Percentiles rank a stretch among this genome's conserved stretches.
Conservation (phyloP, 2,888 invertebrate genomes). For the Stramonita haemastoma region DNA sequence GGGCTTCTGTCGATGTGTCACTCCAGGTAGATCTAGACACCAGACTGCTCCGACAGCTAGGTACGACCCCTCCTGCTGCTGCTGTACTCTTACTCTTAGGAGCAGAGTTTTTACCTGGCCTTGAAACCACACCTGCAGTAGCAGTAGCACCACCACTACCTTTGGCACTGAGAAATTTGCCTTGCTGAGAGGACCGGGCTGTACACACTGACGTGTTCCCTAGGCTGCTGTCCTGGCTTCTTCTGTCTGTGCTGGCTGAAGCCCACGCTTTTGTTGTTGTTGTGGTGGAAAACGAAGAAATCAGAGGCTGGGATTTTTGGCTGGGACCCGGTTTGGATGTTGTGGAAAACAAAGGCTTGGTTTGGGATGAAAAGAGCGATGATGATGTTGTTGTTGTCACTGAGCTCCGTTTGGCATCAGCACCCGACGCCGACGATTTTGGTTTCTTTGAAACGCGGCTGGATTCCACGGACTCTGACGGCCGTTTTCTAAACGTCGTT, state of each 20-base stretch:
- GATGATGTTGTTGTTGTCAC: no score
- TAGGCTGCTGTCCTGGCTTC: no score
- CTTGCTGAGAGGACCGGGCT: not conserved
- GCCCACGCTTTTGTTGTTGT: not conserved
- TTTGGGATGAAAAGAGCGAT: not conserved
- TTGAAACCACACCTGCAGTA: not conserved
- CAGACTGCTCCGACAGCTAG: not conserved
- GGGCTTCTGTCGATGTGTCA: not conserved
- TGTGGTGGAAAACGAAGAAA: conserved; percentile 19
- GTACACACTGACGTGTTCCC: not conserved
- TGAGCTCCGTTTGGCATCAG: not conserved
- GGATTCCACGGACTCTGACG: not conserved
- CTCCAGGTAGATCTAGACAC: not conserved
- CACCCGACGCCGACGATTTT: not conserved
- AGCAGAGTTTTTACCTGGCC: not conserved
- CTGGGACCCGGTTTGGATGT: not conserved
- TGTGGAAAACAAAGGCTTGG: not conserved
- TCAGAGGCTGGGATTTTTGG: not conserved
- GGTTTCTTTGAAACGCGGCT: not conserved
- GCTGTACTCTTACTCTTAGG: not conserved
- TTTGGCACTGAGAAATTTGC: not conserved
- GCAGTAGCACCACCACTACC: not conserved
- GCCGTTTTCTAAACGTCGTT: not conserved
- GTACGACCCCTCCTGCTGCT: not conserved
- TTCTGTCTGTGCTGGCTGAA: not conserved